Conservation (phyloP, 1,140 invertebrate species). For the Formica selysi region DNA sequence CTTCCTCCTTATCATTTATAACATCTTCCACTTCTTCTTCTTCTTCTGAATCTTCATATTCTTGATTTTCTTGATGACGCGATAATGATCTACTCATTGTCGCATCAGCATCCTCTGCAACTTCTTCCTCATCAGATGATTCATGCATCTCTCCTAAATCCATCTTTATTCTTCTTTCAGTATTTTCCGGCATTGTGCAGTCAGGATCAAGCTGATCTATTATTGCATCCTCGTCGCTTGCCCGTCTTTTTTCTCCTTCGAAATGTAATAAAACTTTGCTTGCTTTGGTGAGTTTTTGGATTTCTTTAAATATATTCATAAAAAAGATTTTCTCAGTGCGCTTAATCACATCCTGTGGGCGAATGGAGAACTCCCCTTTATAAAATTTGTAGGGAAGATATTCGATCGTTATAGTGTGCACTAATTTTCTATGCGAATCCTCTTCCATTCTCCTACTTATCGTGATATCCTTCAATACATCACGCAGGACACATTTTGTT, state of each 20-base stretch:
- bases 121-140: conserved; percentile 89
- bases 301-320: conserved; percentile 87
- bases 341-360: conserved; percentile 90
- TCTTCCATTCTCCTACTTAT: conserved; percentile 89
- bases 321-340: conserved; percentile 90
- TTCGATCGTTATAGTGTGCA: conserved; percentile 89
- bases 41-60: conserved; percentile 92
- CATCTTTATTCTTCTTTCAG: conserved; percentile 41
- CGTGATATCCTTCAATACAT: conserved; percentile 92
- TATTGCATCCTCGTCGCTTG: conserved; percentile 83
- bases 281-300: conserved; percentile 86
- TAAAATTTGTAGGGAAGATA: conserved; percentile 92
- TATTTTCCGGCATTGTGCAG: conserved; percentile 39
- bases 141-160: conserved; percentile 87
- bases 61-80: conserved; percentile 89
- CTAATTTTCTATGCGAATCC: conserved; percentile 86
- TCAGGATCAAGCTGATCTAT: conserved; percentile 83
- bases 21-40: conserved; percentile 84
- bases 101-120: conserved; percentile 87
- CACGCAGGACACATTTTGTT: conserved; percentile 91
- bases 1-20: conserved; percentile 85
- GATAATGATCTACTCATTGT: conserved; percentile 87
- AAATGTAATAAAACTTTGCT: conserved; percentile 81
- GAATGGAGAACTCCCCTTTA: conserved; percentile 90
- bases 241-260: conserved; percentile 80